Evolutionary conservation across 2,888 invertebrate genomes (phyloP).

Genomic region (Ornithoptera priamus): DNA sequence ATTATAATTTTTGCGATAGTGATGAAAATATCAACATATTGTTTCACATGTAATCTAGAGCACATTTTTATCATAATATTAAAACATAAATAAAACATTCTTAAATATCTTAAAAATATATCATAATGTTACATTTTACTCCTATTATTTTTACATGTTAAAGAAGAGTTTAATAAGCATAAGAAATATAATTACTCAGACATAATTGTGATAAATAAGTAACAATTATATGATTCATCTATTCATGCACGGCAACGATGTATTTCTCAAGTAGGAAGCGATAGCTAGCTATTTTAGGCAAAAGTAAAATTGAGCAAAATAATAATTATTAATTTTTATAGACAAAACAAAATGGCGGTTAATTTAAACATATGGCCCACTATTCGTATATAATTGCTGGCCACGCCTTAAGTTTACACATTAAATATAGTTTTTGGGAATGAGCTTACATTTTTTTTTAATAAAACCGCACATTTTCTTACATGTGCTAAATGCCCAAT

Average conservation of each 20-base stretch:
- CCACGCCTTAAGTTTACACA: slow-evolving; percentile 27
- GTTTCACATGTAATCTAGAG: not conserved
- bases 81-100: not conserved
- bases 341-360: slow-evolving; percentile 29
- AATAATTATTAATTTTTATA: slow-evolving; percentile 3
- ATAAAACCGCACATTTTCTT: not conserved
- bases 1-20: slow-evolving; percentile 24
- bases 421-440: not conserved
- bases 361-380: slow-evolving; percentile 29
- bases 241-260: not conserved
- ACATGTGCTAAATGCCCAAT: slow-evolving; percentile 22
- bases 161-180: no score
- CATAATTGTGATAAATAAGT: not conserved
- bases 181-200: not conserved
- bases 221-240: not conserved
- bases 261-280: not conserved
- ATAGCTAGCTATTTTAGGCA: not conserved
- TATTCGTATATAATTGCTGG: slow-evolving; percentile 24
- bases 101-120: no score
- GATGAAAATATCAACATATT: slow-evolving; percentile 10
- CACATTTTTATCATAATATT: not conserved
- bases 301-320: not conserved
- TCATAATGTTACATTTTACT: no score
- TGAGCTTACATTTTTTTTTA: not conserved
- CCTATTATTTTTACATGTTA: no score